A percentile compares a stretch with the other conserved stretches of the same genome.
These are phyloP conservation scores for Podarcis muralis DNA, from an alignment of 2,113 vertebrate genomes.

Conservation along the genomic window DNA sequence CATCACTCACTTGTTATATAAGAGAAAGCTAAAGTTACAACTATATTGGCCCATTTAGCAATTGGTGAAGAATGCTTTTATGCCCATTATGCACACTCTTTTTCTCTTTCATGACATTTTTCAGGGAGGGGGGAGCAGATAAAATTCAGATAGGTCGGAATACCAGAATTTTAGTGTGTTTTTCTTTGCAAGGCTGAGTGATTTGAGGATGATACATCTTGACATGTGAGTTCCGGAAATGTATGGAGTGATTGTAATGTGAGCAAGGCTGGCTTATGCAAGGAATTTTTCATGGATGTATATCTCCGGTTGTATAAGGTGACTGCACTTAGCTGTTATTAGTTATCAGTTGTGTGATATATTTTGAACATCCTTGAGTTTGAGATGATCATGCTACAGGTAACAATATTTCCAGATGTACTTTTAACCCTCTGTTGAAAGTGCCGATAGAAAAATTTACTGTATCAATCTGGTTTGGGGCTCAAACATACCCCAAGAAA, in stretches of 20 bases:
- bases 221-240: slow-evolving; percentile 60
- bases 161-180: slow-evolving; percentile 52
- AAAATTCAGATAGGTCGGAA: slow-evolving; percentile 69
- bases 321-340: accelerated
- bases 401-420: slow-evolving; percentile 10
- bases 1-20: slow-evolving; percentile 72
- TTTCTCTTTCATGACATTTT: slow-evolving; percentile 20
- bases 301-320: accelerated
- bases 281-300: not conserved
- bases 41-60: slow-evolving; percentile 74
- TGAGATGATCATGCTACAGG: not conserved
- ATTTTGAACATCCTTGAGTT: accelerated
- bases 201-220: slow-evolving; percentile 64
- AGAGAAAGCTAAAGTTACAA: slow-evolving; percentile 74
- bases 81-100: slow-evolving; percentile 49
- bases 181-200: slow-evolving; percentile 52
- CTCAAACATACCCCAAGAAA: no score
- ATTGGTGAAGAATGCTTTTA: slow-evolving; percentile 70
- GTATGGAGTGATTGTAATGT: not conserved
- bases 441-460: not conserved
- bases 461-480: not conserved
- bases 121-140: slow-evolving; percentile 32
- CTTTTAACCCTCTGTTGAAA: not conserved
- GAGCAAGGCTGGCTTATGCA: not conserved
- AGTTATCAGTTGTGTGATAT: accelerated